Conservation (phyloP, 1,140 invertebrate species). For the Macrotrachela quadricornifera region DNA sequence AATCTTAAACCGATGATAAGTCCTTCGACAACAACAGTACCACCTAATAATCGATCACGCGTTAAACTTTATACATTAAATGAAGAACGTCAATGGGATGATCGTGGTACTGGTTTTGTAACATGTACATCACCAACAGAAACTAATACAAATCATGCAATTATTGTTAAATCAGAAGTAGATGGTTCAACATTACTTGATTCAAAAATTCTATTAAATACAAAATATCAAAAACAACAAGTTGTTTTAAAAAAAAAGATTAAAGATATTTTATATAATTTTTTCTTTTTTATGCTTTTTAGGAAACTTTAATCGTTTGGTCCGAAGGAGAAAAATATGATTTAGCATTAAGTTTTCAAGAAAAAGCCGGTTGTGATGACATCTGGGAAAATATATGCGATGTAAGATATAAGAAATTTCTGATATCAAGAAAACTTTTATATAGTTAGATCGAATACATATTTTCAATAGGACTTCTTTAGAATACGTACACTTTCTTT, state of each 20-base stretch:
- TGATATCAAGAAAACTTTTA: no score
- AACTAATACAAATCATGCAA: conserved; percentile 31
- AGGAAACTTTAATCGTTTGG: conserved; percentile 91
- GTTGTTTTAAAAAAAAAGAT: conserved; percentile 94
- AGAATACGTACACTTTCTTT: no score
- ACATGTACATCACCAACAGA: conserved; percentile 61
- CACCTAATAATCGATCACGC: conserved; percentile 28
- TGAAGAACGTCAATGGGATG: conserved; percentile 90
- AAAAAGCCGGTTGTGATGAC: conserved; percentile 97
- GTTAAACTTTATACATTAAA: conserved; percentile 94
- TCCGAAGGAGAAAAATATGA: conserved; percentile 97
- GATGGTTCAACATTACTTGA: conserved; percentile 76
- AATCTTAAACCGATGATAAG: no score
- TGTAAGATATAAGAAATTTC: no score
- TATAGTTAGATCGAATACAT: no score
- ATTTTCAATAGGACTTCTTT: no score
- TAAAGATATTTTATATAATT: no score
- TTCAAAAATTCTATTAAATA: conserved; percentile 87
- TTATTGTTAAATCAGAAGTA: conserved; percentile 69
- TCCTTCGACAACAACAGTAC: no score
- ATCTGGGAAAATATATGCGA: conserved; percentile 99
- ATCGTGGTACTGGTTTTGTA: conserved; percentile 88
- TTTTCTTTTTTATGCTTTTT: no score
- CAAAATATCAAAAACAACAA: conserved; percentile 94
- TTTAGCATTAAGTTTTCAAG: conserved; percentile 94